Base-by-base conservation (phyloP, 2,888 invertebrate genomes). In the Lithophane ornitopus region DNA sequence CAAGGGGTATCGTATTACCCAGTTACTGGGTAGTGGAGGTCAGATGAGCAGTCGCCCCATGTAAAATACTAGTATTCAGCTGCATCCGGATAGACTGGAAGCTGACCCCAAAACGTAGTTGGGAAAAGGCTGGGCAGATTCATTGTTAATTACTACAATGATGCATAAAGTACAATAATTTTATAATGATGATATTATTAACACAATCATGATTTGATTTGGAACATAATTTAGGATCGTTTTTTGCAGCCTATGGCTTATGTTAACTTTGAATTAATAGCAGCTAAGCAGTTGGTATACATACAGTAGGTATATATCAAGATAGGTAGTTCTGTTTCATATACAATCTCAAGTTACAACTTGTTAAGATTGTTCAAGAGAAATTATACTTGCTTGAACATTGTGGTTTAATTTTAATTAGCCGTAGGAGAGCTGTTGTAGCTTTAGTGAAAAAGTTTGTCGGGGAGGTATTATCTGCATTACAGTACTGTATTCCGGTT, bases 401-500 rank as follows among this genome's bases (percentile, higher is more conserved):
- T 69, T 65, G 68, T 54, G 78, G 78, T 81, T 82, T 82, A 79
- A 77, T 76, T 79, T 79, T 79, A 79, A 79, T 79, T 79, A 82
- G 79, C 54, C 65, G 46, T 59, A 26, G 56, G 68, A 79, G 68
- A 59, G 76, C 9, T 59, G 52, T 26, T 65, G 62, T 73, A 44
- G 73, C 73, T 74, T 72, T 56, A 72, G 59, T 39, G 63, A 82
- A 76, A 82, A 82, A 79, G 52, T 79, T 82, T 22, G 16, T 28
- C 76, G 14, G 44, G 39, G n/a, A n/a, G 81, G 56, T 67, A 49
- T 77, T 77, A 73, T 74, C 74, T 59, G 74, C 59, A 54, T 49
- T 28, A n/a, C n/a, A 6, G 19, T 73, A 56, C 44, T 73, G 49
- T 49, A 41, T 74, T 66, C 28, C 2, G 46, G 74, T 41, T 61